Evolutionary conservation across 2,113 vertebrate genomes (phyloP), one percentile per base, ranked within the genome.

Genomic region (Piprites chloris): DNA sequence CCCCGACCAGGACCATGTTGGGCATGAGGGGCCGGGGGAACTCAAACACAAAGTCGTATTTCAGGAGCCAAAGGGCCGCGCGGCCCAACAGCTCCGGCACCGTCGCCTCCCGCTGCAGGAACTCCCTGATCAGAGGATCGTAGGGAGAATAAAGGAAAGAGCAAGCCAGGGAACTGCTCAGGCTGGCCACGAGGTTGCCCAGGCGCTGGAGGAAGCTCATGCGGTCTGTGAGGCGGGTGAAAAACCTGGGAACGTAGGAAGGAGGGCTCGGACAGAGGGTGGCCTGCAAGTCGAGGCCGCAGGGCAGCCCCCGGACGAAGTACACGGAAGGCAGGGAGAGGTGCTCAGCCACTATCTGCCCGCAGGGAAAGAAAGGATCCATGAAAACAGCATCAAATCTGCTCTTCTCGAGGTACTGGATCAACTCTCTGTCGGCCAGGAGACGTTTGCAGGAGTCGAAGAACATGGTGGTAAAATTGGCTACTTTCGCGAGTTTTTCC

Each of bases 41-140:
- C 22, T 99, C 98, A 66, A 98, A 97, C 23, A 87, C 81, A 85
- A 98, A 99, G 79, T 99, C 98, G 5, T 96, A 97, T 81, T 98
- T 98, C 67, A 98, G 74, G 24, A 99, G 98, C 99, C 98, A 99
- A 62, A 99, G 65, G 5, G 98, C 97, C 0, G 97, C 98, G 0
- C 94, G 93, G 47, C 98, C 80, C 12, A 99, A 24, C 14, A 99
- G 95, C 9, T 98, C 96, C 19, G 62, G 61, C 28, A 97, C 90
- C 1, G 97, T 97, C 41, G 95, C 91, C 33, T 97, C 96, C 33
- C 42, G 96, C 22, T 28, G 81, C 13, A 99, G 86, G 85, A 98
- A 98, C 35, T 95, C 96, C 35, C 85, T 97, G 96, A 97, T 96
- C 88, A 99, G 62, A 16, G 61, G 63, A 2, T 98, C 92, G 11